phyloP scores from a whole-genome alignment of 2,797 vertebrate genomes.

The Coregonus sp. region DNA sequence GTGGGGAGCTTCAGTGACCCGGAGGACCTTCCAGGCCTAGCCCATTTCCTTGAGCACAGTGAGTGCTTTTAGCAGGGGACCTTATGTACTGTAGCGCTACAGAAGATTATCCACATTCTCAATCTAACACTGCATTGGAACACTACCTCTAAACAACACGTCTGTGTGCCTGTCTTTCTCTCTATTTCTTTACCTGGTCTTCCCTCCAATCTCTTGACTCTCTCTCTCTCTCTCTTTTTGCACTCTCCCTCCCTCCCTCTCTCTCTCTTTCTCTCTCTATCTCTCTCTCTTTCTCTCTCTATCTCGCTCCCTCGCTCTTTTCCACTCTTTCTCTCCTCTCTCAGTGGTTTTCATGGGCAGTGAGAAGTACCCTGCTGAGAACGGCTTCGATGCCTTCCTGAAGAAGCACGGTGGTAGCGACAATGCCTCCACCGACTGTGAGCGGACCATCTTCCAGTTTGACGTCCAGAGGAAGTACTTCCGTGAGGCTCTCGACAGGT shows the following conservation, averaged over 20 bases:
- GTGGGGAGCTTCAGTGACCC: slow-evolving; percentile 98
- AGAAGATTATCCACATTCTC: background rate
- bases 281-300: background rate
- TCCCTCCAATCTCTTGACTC: background rate
- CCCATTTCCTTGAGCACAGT: slow-evolving; percentile 99
- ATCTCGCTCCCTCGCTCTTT: background rate
- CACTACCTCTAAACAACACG: background rate
- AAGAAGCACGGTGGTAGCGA: slow-evolving; percentile 95
- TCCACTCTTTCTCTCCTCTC: slow-evolving; percentile 16
- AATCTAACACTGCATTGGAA: background rate
- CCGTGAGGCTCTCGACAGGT: slow-evolving; percentile 93
- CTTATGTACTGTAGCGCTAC: background rate
- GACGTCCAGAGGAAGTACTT: slow-evolving; percentile 92
- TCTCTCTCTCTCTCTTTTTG: background rate
- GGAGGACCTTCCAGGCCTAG: slow-evolving; percentile 91
- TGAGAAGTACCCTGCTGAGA: slow-evolving; percentile 92
- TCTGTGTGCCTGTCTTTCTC: background rate
- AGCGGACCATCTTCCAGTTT: slow-evolving; percentile 95
- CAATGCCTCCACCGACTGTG: slow-evolving; percentile 95
- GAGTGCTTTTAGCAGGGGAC: slow-evolving; percentile 57
- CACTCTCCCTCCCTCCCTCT: background rate
- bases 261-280: background rate
- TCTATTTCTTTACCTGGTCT: background rate
- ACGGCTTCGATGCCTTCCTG: slow-evolving; percentile 92
- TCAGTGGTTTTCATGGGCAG: slow-evolving; percentile 99